A percentile compares a stretch with the other conserved stretches of the same genome.
phyloP scores from a whole-genome alignment of 1,140 invertebrate genomes.

The Meteorus sp. region DNA sequence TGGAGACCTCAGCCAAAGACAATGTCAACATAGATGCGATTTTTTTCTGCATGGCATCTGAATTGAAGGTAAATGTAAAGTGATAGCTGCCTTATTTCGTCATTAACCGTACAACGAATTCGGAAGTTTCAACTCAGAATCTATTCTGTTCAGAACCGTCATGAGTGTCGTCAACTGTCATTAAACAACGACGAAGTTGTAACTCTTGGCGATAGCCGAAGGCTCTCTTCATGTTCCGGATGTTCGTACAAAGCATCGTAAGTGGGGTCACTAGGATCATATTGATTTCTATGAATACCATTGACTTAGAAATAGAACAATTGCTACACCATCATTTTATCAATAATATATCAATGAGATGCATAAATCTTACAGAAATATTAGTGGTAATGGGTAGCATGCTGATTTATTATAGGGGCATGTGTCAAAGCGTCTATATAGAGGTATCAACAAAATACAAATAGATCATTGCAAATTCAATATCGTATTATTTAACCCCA shows the following conservation, averaged over 20 bases:
- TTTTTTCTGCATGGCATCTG: conserved; percentile 84
- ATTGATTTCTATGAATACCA: conserved; percentile 16
- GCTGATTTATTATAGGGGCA: no score
- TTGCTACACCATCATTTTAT: no score
- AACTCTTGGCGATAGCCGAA: conserved; percentile 57
- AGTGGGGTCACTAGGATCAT: conserved; percentile 26
- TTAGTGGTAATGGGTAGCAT: no score
- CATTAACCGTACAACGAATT: conserved; percentile 8
- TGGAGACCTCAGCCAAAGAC: conserved; percentile 93
- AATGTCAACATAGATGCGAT: conserved; percentile 92
- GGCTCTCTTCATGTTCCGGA: conserved; percentile 44
- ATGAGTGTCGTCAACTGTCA: conserved; percentile 66
- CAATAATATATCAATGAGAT: no score
- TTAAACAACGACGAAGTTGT: conserved; percentile 64
- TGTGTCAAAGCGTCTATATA: no score
- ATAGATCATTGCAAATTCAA: no score
- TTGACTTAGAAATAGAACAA: neutral
- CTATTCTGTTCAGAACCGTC: conserved; percentile 60
- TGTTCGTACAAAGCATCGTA: conserved; percentile 38
- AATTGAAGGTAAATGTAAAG: conserved; percentile 79
- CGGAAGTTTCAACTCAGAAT: conserved; percentile 1
- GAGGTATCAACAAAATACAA: no score
- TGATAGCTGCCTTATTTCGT: no score
- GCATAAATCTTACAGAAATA: no score
- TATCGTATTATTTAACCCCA: no score